Percentiles rank a stretch among this genome's conserved stretches.
Conservation (phyloP, 2,888 invertebrate genomes). For the Lysandra bellargus region DNA sequence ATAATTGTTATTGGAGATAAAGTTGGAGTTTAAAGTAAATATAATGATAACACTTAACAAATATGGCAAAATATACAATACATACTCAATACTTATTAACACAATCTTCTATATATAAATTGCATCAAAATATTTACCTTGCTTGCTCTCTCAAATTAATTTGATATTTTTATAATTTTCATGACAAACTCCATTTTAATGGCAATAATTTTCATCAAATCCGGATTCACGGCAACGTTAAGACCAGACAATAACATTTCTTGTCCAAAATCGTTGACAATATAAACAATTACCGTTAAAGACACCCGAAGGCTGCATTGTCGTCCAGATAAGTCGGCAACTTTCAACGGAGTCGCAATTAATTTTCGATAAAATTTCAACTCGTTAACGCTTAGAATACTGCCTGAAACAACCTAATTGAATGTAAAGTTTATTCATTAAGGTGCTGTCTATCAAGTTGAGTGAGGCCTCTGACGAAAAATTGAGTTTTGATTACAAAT, state of each 20-base stretch:
- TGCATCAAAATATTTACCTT: too few relatives aligned
- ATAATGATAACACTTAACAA: too few relatives aligned
- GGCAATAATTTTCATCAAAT: not conserved
- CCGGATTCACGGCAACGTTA: not conserved
- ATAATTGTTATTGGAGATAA: too few relatives aligned
- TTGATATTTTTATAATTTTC: too few relatives aligned
- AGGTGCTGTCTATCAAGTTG: slow-evolving; percentile 38
- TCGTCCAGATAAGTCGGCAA: slow-evolving; percentile 67
- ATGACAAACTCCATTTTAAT: too few relatives aligned
- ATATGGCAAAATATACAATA: too few relatives aligned
- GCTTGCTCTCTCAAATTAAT: too few relatives aligned
- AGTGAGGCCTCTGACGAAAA: not conserved
- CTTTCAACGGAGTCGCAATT: slow-evolving; percentile 78
- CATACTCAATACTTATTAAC: too few relatives aligned
- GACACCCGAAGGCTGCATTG: slow-evolving; percentile 62
- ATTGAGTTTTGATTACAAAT: not conserved
- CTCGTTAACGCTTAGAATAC: slow-evolving; percentile 73
- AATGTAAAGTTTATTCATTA: slow-evolving; percentile 77
- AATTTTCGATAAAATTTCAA: slow-evolving; percentile 78
- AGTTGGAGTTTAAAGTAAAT: too few relatives aligned
- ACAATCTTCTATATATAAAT: too few relatives aligned
- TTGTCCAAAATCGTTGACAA: not conserved
- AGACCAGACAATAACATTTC: not conserved
- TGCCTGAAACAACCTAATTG: slow-evolving; percentile 59
- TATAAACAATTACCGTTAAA: slow-evolving; percentile 42